Evolutionary conservation across 2,797 vertebrate species (phyloP), one percentile per base, ranked within the genome.

Genomic region (Hoplostethus mediterraneus): DNA sequence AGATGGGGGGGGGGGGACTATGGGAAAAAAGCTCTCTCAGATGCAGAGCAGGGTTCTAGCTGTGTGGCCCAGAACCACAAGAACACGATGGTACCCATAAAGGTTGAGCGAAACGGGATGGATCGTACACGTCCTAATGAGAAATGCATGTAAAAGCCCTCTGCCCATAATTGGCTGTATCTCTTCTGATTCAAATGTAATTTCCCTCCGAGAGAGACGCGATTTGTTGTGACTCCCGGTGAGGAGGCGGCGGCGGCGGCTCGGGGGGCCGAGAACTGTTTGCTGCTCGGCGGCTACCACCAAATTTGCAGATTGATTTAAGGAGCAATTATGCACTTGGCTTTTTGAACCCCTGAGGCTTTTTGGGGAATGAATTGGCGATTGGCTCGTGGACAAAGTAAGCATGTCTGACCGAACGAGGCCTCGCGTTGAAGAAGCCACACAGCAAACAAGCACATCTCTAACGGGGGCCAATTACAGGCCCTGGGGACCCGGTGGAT

Each of bases 251-350:
- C 21, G 21, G 21, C 21, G 89, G 82, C 45, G 79, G 76, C 84
- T 77, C 85, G 74, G 84, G 74, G 84, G 87, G 85, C 82, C 87
- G 1, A 21, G 1, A 67, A 90, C 73, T 87, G 82, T 91, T 90
- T 91, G 90, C 87, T 59, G 79, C 85, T 79, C 40, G 49, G 74
- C 40, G 49, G 74, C 90, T 90, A 91, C 89, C 90, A 67, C 88
- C 21, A 89, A 87, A 90, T 92, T 90, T 91, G 84, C 85, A 91
- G 88, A 93, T 92, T 91, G 92, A 94, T 90, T 89, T 91, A 92
- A 85, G 86, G 87, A 89, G 85, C 88, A 94, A 92, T 94, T 92
- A 93, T 90, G 84, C 93, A 93, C 90, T 93, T 92, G 89, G 92
- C 91, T 21, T 92, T 93, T 89, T 91, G 89, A 90, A 90, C 88